Conservation (phyloP, 2,888 invertebrate genomes). For the Ligdia adustata region DNA sequence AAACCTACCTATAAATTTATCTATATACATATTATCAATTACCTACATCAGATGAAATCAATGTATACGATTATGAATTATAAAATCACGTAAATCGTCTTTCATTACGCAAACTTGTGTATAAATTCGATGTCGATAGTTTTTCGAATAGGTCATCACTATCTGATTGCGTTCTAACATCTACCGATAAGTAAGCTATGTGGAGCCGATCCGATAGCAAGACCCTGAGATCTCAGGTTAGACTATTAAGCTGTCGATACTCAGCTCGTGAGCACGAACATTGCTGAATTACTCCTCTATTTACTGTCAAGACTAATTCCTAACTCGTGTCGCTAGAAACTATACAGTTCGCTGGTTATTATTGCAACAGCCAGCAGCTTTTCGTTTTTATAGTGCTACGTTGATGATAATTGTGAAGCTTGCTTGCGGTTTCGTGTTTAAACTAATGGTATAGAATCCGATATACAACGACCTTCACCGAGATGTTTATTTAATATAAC, state of each 20-base stretch:
- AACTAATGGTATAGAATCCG: too few relatives aligned
- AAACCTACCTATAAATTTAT: too few relatives aligned
- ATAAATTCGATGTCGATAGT: too few relatives aligned
- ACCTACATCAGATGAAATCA: too few relatives aligned
- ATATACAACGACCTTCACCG: too few relatives aligned
- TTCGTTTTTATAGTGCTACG: slow-evolving; percentile 1
- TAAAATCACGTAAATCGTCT: too few relatives aligned
- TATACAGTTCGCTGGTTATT: slow-evolving; percentile 48
- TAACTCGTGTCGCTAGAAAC: slow-evolving; percentile 75
- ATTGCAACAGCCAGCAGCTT: slow-evolving; percentile 9
- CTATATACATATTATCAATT: too few relatives aligned
- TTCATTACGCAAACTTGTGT: too few relatives aligned
- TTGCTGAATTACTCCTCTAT: slow-evolving; percentile 79
- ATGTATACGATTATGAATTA: too few relatives aligned
- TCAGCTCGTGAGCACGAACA: slow-evolving; percentile 79
- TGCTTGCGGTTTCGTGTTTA: neutral
- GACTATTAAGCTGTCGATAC: slow-evolving; percentile 80
- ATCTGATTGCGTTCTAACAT: slow-evolving; percentile 1
- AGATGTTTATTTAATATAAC: too few relatives aligned
- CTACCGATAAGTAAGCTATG: slow-evolving; percentile 1
- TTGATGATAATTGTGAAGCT: neutral
- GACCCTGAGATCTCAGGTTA: slow-evolving; percentile 55
- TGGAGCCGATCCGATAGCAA: slow-evolving; percentile 47
- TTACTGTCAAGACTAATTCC: slow-evolving; percentile 81
- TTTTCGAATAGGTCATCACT: too few relatives aligned